phyloP scores from a whole-genome alignment of 2,797 vertebrate species.

The Danio tinwini region DNA sequence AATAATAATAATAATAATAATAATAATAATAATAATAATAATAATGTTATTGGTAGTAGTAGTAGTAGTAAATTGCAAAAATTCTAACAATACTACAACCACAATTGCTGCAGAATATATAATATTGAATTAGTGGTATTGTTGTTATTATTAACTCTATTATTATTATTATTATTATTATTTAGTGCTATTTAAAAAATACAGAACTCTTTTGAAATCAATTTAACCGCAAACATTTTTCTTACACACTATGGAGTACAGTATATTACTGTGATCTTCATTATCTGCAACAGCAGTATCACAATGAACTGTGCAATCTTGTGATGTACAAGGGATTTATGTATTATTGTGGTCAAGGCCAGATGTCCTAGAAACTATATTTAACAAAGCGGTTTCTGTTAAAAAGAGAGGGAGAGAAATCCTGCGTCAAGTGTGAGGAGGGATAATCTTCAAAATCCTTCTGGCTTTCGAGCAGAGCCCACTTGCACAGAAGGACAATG shows the following conservation, averaged over 20 bases:
- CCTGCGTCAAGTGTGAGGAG: slow-evolving; percentile 65
- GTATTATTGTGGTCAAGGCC: slow-evolving; percentile 59
- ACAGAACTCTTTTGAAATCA: background rate
- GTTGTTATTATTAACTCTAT: background rate
- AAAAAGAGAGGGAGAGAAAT: slow-evolving; percentile 54
- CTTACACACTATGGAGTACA: background rate
- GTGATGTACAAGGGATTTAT: slow-evolving; percentile 49
- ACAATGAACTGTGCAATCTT: slow-evolving; percentile 4
- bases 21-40: too few species aligned
- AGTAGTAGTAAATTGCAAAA: too few species aligned
- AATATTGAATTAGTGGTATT: background rate
- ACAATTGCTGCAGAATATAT: background rate
- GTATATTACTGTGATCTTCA: too few species aligned
- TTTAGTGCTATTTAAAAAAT: background rate
- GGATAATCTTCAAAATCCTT: slow-evolving; percentile 70
- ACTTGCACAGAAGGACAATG: slow-evolving; percentile 62
- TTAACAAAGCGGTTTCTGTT: slow-evolving; percentile 39
- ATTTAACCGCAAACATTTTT: background rate
- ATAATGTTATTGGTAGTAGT: too few species aligned
- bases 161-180: background rate
- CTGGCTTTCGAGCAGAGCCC: slow-evolving; percentile 60
- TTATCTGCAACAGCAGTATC: background rate
- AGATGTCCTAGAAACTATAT: slow-evolving; percentile 53
- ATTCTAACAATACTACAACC: too few species aligned
- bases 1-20: too few species aligned